Conservation (phyloP, 1,140 invertebrate species). For the Drosophila sp. region DNA sequence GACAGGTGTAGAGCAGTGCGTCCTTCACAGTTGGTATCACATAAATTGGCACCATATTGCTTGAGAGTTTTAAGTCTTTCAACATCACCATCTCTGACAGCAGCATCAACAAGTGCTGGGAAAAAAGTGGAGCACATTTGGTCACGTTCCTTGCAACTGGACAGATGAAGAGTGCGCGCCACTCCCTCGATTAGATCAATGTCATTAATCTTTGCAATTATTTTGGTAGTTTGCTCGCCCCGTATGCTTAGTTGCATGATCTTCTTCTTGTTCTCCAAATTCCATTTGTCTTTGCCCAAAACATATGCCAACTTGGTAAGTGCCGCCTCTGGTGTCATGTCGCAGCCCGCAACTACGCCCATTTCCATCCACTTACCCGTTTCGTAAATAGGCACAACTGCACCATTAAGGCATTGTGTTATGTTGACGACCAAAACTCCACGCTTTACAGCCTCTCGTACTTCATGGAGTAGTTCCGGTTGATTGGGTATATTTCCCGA, state of each 20-base stretch:
- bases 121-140: conserved; percentile 91
- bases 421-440: conserved; percentile 96
- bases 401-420: conserved; percentile 93
- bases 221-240: conserved; percentile 85
- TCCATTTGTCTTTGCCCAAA: conserved; percentile 91
- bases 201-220: conserved; percentile 73
- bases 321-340: conserved; percentile 98
- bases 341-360: conserved; percentile 94
- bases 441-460: conserved; percentile 89
- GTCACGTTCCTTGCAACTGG: conserved; percentile 88
- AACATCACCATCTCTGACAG: conserved; percentile 88
- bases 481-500: conserved; percentile 95
- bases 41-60: conserved; percentile 89
- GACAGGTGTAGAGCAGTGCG: conserved; percentile 93
- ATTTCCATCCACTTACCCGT: conserved; percentile 88
- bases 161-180: conserved; percentile 88
- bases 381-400: conserved; percentile 91
- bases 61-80: conserved; percentile 81
- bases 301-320: conserved; percentile 96
- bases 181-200: conserved; percentile 88
- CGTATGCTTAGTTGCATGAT: conserved; percentile 91
- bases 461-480: conserved; percentile 90
- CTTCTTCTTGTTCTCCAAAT: conserved; percentile 89
- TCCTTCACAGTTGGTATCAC: conserved; percentile 90
- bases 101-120: conserved; percentile 90